Evolutionary conservation across 2,888 invertebrate genomes (phyloP).

Genomic region (Cantharis rufa): DNA sequence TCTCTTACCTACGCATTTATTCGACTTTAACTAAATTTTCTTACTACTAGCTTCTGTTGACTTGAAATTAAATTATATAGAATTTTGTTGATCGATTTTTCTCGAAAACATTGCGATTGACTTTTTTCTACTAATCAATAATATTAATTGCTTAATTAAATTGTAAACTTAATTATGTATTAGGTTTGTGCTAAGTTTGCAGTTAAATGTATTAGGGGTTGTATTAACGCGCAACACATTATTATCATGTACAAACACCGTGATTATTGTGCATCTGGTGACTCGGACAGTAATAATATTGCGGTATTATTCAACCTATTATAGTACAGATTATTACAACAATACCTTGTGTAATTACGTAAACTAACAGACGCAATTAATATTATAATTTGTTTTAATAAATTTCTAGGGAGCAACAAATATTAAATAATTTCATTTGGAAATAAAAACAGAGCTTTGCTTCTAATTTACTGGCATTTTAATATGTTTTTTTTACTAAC

Average conservation of each 20-base stretch:
- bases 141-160: background rate
- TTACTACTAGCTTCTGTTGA: background rate
- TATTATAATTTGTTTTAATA: background rate
- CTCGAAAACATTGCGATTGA: no score
- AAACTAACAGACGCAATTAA: slow-evolving; percentile 26
- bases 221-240: slow-evolving; percentile 6
- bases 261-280: slow-evolving; percentile 22
- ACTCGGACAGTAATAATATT: slow-evolving; percentile 26
- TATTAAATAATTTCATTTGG: background rate
- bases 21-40: slow-evolving; percentile 7
- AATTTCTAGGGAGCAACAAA: background rate
- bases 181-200: background rate
- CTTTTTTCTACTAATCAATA: background rate
- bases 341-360: slow-evolving; percentile 28
- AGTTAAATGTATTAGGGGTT: background rate
- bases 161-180: background rate
- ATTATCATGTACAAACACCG: slow-evolving; percentile 22
- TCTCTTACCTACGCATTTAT: slow-evolving; percentile 16
- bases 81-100: background rate
- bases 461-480: background rate
- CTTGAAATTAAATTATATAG: background rate
- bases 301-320: slow-evolving; percentile 18
- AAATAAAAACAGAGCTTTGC: background rate
- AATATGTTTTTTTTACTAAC: background rate
- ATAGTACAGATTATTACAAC: slow-evolving; percentile 26